Conservation (phyloP, 2,888 invertebrate genomes). For the Callosobruchus maculatus region DNA sequence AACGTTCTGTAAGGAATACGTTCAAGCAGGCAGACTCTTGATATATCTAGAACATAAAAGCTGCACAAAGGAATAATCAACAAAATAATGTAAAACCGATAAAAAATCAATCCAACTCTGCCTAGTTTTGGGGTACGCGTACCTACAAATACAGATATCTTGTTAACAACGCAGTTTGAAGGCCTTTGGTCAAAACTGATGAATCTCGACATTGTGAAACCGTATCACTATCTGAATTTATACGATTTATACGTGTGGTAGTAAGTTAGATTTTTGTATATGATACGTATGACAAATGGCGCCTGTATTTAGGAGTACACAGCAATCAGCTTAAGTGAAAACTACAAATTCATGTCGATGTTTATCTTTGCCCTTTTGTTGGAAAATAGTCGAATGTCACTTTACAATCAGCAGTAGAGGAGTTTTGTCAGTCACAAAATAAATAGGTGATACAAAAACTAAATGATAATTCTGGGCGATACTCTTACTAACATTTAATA, state of each 20-base stretch:
- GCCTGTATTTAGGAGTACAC: neutral
- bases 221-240: neutral
- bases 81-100: neutral
- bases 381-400: neutral
- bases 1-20: neutral
- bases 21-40: neutral
- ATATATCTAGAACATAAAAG: neutral
- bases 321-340: neutral
- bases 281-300: neutral
- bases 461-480: too few relatives aligned
- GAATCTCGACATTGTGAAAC: neutral
- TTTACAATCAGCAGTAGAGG: too few relatives aligned
- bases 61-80: neutral
- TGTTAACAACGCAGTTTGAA: neutral
- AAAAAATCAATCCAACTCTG: neutral
- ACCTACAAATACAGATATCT: neutral
- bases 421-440: too few relatives aligned
- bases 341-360: neutral
- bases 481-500: too few relatives aligned
- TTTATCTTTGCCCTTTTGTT: neutral
- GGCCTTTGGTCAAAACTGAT: neutral
- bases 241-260: neutral
- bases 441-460: too few relatives aligned
- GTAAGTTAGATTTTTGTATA: neutral
- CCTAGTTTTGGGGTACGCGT: neutral